Base-by-base conservation (phyloP, 1,140 invertebrate species). In the Ruditapes philippinarum region DNA sequence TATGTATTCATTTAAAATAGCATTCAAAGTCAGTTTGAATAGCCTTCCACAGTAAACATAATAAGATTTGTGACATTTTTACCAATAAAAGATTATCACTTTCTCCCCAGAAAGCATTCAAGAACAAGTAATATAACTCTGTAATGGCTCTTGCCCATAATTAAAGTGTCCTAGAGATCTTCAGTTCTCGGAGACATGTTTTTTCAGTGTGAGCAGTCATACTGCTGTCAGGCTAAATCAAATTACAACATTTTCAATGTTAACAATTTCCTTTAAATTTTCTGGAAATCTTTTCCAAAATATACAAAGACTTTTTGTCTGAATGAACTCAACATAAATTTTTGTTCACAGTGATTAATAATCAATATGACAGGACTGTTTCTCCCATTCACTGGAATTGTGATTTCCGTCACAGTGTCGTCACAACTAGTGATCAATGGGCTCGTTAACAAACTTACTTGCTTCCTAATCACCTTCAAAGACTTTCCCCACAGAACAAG, bases 281-380 rank as follows among this genome's bases (percentile, higher is more conserved):
- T 49, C 73, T 11, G n/a, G 45, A 76, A 76, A 51, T 51, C 1
- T 51, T 31, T 14, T 11, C 7, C 42, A 25, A 76, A 49, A 45
- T n/a, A n/a, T n/a, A n/a, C n/a, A n/a, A 76, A 49, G n/a, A 25
- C 4, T 49, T 17, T 76, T 45, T 12, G 40, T 25, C 0, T 49
- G 25, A 31, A 25, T 74, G 2, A 3, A 12, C 70, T n/a, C 38
- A 2, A 40, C 38, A 40, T 38, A n/a, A 42, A n/a, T 40, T 28
- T 70, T 80, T 78, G 57, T 80, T 80, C 51, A 80, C 45, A 51
- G 19, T 83, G 62, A 70, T 83, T 83, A 83, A 68, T 51, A 83
- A 70, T 83, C 60, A 42, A 62, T 62, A 81, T 42, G 25, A 57
- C 51, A 80, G 25, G 51, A 57, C 28, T 11, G n/a, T 28, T 5